A percentile compares a stretch with the other conserved stretches of the same genome.
phyloP scores from a whole-genome alignment of 2,888 invertebrate species.

The Clanis bilineata region DNA sequence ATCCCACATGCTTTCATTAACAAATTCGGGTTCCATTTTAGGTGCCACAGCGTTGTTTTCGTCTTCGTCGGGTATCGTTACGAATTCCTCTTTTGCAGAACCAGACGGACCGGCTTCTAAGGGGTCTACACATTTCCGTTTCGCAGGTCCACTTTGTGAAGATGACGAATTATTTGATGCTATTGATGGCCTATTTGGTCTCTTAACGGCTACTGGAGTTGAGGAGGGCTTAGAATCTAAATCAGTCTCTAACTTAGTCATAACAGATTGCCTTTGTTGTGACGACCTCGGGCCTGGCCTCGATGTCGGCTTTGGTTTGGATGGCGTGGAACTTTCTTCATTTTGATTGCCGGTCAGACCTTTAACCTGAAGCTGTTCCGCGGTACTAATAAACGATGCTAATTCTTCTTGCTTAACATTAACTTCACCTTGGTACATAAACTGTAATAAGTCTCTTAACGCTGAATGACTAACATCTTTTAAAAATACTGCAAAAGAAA shows the following conservation, averaged over 20 bases:
- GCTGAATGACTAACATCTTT: constrained; percentile 87
- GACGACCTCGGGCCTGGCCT: constrained; percentile 85
- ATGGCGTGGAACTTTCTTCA: constrained; percentile 82
- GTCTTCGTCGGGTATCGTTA: constrained; percentile 79
- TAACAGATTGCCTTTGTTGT: constrained; percentile 83
- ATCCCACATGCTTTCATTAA: constrained; percentile 83
- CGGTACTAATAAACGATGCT: constrained; percentile 87
- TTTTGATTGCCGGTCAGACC: constrained; percentile 86
- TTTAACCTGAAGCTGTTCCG: constrained; percentile 87
- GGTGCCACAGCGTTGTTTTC: constrained; percentile 83
- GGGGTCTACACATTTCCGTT: constrained; percentile 83
- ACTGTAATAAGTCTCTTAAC: constrained; percentile 86
- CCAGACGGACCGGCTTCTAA: constrained; percentile 84
- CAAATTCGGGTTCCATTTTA: constrained; percentile 86
- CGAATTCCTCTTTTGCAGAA: constrained; percentile 79
- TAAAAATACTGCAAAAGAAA: constrained; percentile 83
- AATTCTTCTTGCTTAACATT: constrained; percentile 88
- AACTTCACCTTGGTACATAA: constrained; percentile 88
- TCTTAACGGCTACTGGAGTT: constrained; percentile 83
- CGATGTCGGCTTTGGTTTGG: constrained; percentile 81
- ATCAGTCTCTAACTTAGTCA: constrained; percentile 84
- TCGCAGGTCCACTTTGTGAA: constrained; percentile 82
- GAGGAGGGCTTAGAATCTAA: constrained; percentile 84
- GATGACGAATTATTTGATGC: constrained; percentile 82
- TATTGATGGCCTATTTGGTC: constrained; percentile 85